Base-by-base conservation (phyloP, 1,140 invertebrate species). In the Radopholus similis region DNA sequence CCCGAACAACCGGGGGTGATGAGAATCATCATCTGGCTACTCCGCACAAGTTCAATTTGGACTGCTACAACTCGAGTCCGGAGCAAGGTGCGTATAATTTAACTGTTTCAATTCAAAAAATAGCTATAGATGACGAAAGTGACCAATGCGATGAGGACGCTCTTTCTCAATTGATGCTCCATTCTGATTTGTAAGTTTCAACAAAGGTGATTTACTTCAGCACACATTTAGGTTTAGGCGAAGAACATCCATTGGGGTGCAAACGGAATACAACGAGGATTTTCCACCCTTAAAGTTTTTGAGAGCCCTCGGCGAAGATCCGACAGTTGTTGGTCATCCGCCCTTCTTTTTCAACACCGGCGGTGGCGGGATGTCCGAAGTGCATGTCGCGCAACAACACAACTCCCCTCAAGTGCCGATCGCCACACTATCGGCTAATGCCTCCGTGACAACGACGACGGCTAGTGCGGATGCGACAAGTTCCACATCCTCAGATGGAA, bases 401-500 rank as follows among this genome's bases (percentile, higher is more conserved):
- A 58, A 58, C 42, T n/a, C 44, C 38, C 44, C 30, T 58, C 59
- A 62, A 62, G 37, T 62, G 35, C 40, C 59, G 47, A 62, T 62
- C 21, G 37, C 59, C 11, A 51, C 38, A 40, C 40, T 62, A 32
- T 62, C 59, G 23, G 59, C 59, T 13, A 23, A 35, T 18, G 37
- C 30, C 32, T 40, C 42, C 13, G 15, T 32, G 35, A 4, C 51
- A 5, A 56, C 38, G 44, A 66, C 37, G 21, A 58, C 64, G 30
- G 42, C 62, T 59, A 49, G 40, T 59, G 49, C 49, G 38, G 69
- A 56, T 11, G 68, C 68, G 28, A 37, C 66, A 9, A 64, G 68
- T 23, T 70, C 68, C 35, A 64, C 35, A 34, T 72, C 70, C n/a
- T 51, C 74, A 4, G 76, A 77, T 38, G 76, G 76, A 26, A 73